Base-by-base conservation (phyloP, 1,140 invertebrate species). In the Mercenaria mercenaria region DNA sequence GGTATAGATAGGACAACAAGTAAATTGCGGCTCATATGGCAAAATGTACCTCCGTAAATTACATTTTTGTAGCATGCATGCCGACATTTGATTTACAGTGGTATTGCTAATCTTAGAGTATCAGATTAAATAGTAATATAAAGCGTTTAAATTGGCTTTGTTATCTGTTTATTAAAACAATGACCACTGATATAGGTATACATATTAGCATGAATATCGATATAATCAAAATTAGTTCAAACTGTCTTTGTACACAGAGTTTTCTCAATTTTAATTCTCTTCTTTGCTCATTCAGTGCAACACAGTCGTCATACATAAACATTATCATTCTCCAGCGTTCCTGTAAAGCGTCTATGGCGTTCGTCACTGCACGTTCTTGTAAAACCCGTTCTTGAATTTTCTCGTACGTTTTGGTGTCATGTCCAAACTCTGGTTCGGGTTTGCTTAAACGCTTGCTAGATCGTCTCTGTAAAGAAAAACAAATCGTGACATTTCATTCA, bases 291-390 rank as follows among this genome's bases (percentile, higher is more conserved):
- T 83, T 77, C 37, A 92, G 56, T 32, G 91, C 90, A 84, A 92
- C 87, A 81, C 93, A 94, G 47, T 94, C 93, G 4, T 93, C 92
- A 52, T 92, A 92, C 93, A 94, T 94, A 67, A 91, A 93, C 91
- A 92, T 93, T 8, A 94, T 88, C 93, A 94, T 94, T 26, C 90
- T 76, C 92, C 92, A 94, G 79, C 92, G 89, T 79, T 94, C 93
- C 74, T 91, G 89, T 64, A 94, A 85, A 29, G 91, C 90, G 43
- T 94, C 93, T 23, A 93, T 72, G 50, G 91, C 91, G 69, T 90
- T 93, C 32, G 81, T 85, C 1, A 93, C 91, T n/a, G 87, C 83
- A 15, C 80, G 82, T 34, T 94, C 92, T 18, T 85, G 37, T 67
- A 93, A 41, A 34, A 94, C 92, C 4, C 89, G 83, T 67, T 93